These are phyloP conservation scores for Acleris sparsana DNA, from an alignment of 2,888 invertebrate species.

Conservation along the genomic window DNA sequence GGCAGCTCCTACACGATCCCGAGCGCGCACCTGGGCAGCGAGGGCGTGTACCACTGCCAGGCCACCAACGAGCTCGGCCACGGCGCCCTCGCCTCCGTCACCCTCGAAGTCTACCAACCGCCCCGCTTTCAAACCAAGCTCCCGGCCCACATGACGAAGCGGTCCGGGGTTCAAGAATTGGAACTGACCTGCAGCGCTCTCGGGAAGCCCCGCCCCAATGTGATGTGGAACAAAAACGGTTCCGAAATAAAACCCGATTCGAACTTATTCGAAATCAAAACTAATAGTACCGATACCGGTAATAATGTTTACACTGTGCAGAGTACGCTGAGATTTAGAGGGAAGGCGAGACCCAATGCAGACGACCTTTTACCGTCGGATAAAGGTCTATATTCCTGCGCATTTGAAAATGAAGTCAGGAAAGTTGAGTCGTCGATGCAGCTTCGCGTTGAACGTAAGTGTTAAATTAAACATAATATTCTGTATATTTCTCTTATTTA, in stretches of 20 bases:
- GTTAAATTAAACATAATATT: constrained; percentile 29
- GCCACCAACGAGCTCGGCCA: constrained; percentile 95
- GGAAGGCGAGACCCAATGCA: constrained; percentile 89
- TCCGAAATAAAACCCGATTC: constrained; percentile 90
- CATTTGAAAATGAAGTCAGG: constrained; percentile 95
- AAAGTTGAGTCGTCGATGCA: constrained; percentile 95
- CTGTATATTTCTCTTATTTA: not conserved
- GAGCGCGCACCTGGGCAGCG: constrained; percentile 92
- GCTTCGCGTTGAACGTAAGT: constrained; percentile 94
- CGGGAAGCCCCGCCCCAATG: constrained; percentile 93
- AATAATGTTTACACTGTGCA: constrained; percentile 92
- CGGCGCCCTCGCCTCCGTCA: constrained; percentile 92
- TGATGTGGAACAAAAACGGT: constrained; percentile 94
- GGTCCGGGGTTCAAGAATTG: constrained; percentile 91
- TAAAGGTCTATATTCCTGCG: constrained; percentile 93
- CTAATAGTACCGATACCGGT: constrained; percentile 89
- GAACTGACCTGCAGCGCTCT: constrained; percentile 92
- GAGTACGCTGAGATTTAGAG: constrained; percentile 91
- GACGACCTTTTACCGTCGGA: constrained; percentile 92
- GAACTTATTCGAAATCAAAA: constrained; percentile 91
- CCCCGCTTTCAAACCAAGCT: constrained; percentile 92
- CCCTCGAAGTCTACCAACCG: constrained; percentile 93
- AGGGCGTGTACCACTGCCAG: constrained; percentile 95
- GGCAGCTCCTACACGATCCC: constrained; percentile 93
- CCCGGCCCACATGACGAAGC: constrained; percentile 91